phyloP scores from a whole-genome alignment of 2,113 vertebrate species.

The Ceyx melanurus region DNA sequence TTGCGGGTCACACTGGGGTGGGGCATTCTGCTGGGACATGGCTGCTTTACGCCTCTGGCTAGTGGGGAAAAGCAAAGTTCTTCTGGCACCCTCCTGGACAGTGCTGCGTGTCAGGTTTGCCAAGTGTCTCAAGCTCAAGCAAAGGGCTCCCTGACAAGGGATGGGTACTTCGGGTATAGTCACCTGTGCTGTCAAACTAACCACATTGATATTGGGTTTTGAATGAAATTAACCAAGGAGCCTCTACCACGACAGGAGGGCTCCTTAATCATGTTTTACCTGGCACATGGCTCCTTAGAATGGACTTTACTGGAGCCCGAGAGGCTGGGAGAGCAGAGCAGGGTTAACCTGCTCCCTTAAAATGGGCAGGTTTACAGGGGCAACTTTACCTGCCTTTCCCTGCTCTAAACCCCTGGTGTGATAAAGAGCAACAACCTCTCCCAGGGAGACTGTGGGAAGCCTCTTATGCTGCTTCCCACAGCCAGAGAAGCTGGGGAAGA shows the following conservation, averaged over 20 bases:
- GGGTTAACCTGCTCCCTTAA: not conserved
- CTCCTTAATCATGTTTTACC: not conserved
- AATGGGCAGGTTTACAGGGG: not conserved
- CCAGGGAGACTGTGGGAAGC: not conserved
- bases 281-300: not conserved
- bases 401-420: not conserved
- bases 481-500: not conserved
- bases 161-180: not conserved
- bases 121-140: accelerated
- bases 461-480: not conserved
- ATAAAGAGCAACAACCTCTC: not conserved
- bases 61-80: not conserved
- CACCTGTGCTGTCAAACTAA: not conserved
- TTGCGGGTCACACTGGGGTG: accelerated
- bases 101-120: accelerated
- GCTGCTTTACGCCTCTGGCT: not conserved
- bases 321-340: not conserved
- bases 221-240: not conserved
- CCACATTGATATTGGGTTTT: not conserved
- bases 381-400: no score
- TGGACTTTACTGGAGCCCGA: not conserved
- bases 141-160: not conserved
- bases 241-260: accelerated
- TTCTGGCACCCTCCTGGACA: not conserved
- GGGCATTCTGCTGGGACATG: not conserved